Conservation (phyloP, 2,797 vertebrate species). For the Tokudaia muenninki region DNA sequence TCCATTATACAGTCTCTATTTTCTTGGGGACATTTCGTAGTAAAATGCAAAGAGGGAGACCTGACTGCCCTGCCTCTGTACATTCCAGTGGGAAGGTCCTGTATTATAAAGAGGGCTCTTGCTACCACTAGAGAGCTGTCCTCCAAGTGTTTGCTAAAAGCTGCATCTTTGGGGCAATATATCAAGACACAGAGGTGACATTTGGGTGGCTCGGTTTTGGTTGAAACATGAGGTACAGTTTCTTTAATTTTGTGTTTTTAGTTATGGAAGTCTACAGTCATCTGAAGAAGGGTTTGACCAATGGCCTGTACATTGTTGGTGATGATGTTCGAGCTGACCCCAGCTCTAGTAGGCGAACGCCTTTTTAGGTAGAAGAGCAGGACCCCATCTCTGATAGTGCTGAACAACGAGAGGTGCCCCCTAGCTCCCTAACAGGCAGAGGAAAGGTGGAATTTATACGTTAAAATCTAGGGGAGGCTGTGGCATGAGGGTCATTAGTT, state of each 20-base stretch:
- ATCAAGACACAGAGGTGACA: not conserved
- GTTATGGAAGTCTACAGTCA: slow-evolving; percentile 7
- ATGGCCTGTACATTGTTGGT: not conserved
- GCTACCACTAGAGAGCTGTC: not conserved
- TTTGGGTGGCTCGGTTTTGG: not conserved
- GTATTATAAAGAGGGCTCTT: not conserved
- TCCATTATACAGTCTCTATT: slow-evolving; percentile 25
- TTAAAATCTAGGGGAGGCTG: not conserved
- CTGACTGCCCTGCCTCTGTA: not conserved
- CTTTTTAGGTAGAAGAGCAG: not conserved
- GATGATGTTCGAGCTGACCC: not conserved
- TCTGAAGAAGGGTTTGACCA: not conserved
- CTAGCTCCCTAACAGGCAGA: not conserved
- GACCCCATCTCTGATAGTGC: not conserved
- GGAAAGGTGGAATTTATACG: not conserved
- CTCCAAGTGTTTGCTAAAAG: not conserved
- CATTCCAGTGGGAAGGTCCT: not conserved
- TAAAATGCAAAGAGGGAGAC: not conserved
- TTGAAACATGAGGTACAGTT: not conserved
- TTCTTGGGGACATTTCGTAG: slow-evolving; percentile 65
- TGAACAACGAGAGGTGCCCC: not conserved
- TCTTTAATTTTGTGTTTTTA: slow-evolving; percentile 11
- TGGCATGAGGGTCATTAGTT: not conserved
- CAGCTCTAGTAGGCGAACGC: not conserved
- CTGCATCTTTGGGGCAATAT: not conserved